phyloP scores from a whole-genome alignment of 2,888 invertebrate species.

The Ormyrus pomaceus region DNA sequence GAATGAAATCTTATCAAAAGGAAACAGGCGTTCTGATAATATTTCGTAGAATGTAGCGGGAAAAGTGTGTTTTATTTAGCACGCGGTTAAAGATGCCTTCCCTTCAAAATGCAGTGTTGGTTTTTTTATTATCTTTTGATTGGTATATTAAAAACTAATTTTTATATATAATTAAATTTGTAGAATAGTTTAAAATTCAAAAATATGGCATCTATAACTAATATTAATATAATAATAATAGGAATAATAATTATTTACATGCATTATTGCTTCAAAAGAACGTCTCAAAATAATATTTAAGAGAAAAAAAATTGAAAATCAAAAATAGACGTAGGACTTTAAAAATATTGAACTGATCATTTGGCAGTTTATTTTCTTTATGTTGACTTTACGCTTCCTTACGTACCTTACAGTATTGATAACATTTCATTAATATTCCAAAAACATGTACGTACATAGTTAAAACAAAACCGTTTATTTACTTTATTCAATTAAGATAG shows the following conservation, averaged over 20 bases:
- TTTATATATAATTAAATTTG: slow-evolving; percentile 27
- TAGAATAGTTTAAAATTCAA: slow-evolving; percentile 36
- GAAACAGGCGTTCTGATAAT: slow-evolving; percentile 38
- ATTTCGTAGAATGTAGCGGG: slow-evolving; percentile 37
- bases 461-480: slow-evolving; percentile 13
- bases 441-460: slow-evolving; percentile 34
- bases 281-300: slow-evolving; percentile 39
- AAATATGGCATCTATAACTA: slow-evolving; percentile 47
- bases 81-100: slow-evolving; percentile 46
- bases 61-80: slow-evolving; percentile 47
- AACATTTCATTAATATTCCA: slow-evolving; percentile 50
- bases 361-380: slow-evolving; percentile 35
- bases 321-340: slow-evolving; percentile 53
- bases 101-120: slow-evolving; percentile 37
- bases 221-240: slow-evolving; percentile 38
- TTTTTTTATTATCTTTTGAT: slow-evolving; percentile 21
- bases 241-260: slow-evolving; percentile 36
- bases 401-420: slow-evolving; percentile 56
- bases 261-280: slow-evolving; percentile 32
- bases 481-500: slow-evolving; percentile 1
- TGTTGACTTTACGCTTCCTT: slow-evolving; percentile 41
- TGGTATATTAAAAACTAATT: slow-evolving; percentile 37
- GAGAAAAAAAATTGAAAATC: slow-evolving; percentile 48
- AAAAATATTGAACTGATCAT: slow-evolving; percentile 32
- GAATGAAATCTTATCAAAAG: slow-evolving; percentile 41